Evolutionary conservation across 1,140 invertebrate genomes (phyloP).

Genomic region (Atopsyche davidsoni): DNA sequence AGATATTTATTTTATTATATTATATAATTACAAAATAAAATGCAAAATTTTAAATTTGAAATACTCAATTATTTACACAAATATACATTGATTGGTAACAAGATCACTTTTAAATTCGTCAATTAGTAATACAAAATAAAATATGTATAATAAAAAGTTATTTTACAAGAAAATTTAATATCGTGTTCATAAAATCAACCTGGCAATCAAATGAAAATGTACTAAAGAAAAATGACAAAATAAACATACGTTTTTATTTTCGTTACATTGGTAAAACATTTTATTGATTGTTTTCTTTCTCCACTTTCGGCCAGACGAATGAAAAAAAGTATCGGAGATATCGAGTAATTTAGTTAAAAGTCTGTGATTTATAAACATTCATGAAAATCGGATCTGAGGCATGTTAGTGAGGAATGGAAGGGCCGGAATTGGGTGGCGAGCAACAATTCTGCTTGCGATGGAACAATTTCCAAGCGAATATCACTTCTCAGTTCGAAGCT

Average conservation of each 20-base stretch:
- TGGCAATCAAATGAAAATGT: conserved; percentile 3
- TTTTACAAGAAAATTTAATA: no score
- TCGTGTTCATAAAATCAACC: no score
- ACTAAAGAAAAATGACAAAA: conserved; percentile 43
- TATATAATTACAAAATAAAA: conserved; percentile 46
- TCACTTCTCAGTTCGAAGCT: conserved; percentile 74
- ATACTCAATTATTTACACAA: no score
- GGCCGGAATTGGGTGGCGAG: conserved; percentile 55
- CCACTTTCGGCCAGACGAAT: conserved; percentile 49
- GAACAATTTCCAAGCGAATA: conserved; percentile 89
- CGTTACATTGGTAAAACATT: conserved; percentile 52
- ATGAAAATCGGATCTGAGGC: conserved; percentile 50
- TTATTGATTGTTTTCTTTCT: conserved; percentile 53
- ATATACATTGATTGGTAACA: no score
- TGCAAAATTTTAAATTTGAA: conserved; percentile 40
- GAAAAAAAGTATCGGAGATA: conserved; percentile 26
- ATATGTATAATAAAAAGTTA: no score
- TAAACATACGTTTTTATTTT: conserved; percentile 50
- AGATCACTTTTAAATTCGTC: no score
- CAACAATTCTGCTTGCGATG: conserved; percentile 89
- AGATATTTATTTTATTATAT: conserved; percentile 41
- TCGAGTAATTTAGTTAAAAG: conserved; percentile 14
- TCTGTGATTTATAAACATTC: conserved; percentile 45
- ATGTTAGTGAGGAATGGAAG: conserved; percentile 53
- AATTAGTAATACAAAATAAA: no score